Evolutionary conservation across 2,888 invertebrate species (phyloP), one percentile per base, ranked within the genome.

Genomic region (Eupithecia dodoneata): DNA sequence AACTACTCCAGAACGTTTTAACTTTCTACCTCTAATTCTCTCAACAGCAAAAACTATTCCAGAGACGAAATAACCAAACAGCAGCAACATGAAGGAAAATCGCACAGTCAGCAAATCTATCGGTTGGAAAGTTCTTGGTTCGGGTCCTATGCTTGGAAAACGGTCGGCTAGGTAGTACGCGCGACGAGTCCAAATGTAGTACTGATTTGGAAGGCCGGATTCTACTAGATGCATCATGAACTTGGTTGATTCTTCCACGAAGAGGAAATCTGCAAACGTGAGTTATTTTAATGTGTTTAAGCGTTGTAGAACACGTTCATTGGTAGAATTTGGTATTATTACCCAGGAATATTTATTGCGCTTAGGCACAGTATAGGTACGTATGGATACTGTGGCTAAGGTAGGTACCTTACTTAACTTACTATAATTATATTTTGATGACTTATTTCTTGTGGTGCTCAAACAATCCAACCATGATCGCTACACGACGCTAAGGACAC

Each of bases 181-280:
- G 49, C 82, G 80, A 4, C 83, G 81, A 0, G 91, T 90, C 91
- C 89, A 90, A 4, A 76, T 81, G 80, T 91, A 88, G 82, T 92
- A 92, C 65, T 79, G 83, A 0, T 77, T 47, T 0, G 91, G 88
- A 1, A 92, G 77, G 0, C 92, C 92, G 0, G 90, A 86, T 83
- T 90, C 89, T 9, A 84, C 75, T 0, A 91, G 73, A 0, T 84
- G 87, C 79, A 86, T 84, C 78, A 89, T 83, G 72, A 89, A 84
- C 4, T 73, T 3, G 59, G 81, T 80, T 4, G 91, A 73, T 7
- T 87, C 82, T 13, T 85, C 80, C 42, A 81, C 76, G 80, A 92
- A 92, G 12, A 88, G 87, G 73, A 91, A 92, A 59, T 81, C 92
- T 92, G 73, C 0, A 70, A 75, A 72, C 71, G 45, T 72, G 44